Evolutionary conservation across 2,797 vertebrate species (phyloP), one percentile per base, ranked within the genome.

Genomic region (Lycodopsis pacificus): DNA sequence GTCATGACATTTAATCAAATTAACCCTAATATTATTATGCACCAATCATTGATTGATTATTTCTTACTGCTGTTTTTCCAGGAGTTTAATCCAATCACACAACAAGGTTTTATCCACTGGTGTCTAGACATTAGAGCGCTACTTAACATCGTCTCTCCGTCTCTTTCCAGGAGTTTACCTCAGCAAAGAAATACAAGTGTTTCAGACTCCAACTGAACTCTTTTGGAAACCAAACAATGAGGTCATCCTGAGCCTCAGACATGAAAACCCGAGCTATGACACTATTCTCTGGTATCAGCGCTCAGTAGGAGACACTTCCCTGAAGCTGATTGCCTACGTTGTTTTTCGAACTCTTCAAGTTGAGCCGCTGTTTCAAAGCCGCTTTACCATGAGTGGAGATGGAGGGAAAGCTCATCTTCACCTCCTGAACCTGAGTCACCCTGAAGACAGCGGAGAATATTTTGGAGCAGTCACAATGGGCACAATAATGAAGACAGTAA

Each of bases 241-340:
- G n/a, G 34, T 86, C 54, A 80, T 68, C 0, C 67, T 94, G 65
- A 89, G 19, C 15, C 77, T 90, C 9, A 77, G 38, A 1, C 91
- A 94, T 66, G 0, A 71, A 4, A 88, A 92, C 69, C 0, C 2
- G 0, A 82, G 0, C 7, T 91, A 92, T 1, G 69, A 93, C 85
- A 89, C 81, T 0, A 73, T 93, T 27, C 86, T 88, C 38, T 94
- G 93, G 92, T 94, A 94, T 48, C 87, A 86, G 67, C 83, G 85
- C 46, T 34, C 74, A 44, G 11, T 61, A 2, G 80, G 81, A 53
- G 36, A 88, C 77, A 82, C 56, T 7, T 48, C 84, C 2, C 73
- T 93, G 0, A 82, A 83, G 73, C 56, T 84, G 0, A 63, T 94
- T 3, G 91, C 78, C 1, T 86, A 78, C 2, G 20, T 92, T 5